Evolutionary conservation across 2,113 vertebrate genomes (phyloP), one percentile per base, ranked within the genome.

Genomic region (Elachura formosa): DNA sequence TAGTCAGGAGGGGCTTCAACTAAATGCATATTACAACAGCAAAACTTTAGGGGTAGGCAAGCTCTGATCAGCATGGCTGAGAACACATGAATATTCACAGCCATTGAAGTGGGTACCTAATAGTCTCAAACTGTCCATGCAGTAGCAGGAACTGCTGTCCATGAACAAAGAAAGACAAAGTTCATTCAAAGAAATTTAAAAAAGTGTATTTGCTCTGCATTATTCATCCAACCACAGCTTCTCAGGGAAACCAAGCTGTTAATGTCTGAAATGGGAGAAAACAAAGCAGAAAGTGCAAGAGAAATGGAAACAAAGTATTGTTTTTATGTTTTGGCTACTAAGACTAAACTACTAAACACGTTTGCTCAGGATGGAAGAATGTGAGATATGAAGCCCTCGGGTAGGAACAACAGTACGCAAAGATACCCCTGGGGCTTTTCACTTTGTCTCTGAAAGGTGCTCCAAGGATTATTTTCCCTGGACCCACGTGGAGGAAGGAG

Each of bases 281-380:
- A 46, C 41, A 46, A 78, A 76, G 34, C 16, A 82, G 68, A 89
- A 89, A 29, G 20, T 69, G 14, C 28, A 74, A 36, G 9, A 46
- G 33, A 72, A 87, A 45, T 34, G 20, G 23, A 74, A 85, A 54
- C n/a, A 16, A 78, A 89, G 24, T 40, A 31, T 41, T 68, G n/a
- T 74, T 87, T 89, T 68, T 19, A 18, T 51, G 28, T 83, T 94
- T 91, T 68, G 46, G 17, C 43, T 64, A 14, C 49, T 25, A 40
- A 9, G 36, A 33, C 18, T 74, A 21, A 82, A 54, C 41, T 63
- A 51, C 75, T 49, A 58, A 73, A 68, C 0, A 0, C 0, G 0
- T 80, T 93, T 89, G 15, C 59, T 48, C 28, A 22, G 63, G 17
- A 11, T 46, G 34, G 62, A 23, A 78, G 10, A 29, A 29, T 2